These are phyloP conservation scores for Thumatha senex DNA, from an alignment of 2,888 invertebrate species.

Conservation along the genomic window DNA sequence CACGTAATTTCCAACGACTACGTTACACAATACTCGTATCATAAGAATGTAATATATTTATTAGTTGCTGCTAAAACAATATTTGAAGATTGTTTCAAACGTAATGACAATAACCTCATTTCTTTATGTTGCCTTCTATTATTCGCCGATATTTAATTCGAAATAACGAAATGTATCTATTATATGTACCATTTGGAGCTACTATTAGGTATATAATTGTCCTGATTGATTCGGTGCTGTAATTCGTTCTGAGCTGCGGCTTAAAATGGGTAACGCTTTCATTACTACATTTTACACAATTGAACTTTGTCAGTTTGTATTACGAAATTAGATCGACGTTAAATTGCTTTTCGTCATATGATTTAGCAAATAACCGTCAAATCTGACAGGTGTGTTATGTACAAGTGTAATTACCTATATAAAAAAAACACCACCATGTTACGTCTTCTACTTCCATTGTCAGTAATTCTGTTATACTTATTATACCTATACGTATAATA, in stretches of 20 bases:
- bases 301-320: conserved; percentile 68
- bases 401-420: conserved; percentile 32
- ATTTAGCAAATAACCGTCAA: conserved; percentile 56
- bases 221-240: conserved; percentile 36
- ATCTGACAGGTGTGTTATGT: conserved; percentile 53
- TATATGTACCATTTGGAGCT: conserved; percentile 13
- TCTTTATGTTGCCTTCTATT: conserved; percentile 1
- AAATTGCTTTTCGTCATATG: conserved; percentile 77
- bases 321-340: conserved; percentile 70
- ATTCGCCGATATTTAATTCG: conserved; percentile 19
- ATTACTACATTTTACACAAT: conserved; percentile 73
- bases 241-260: conserved; percentile 38
- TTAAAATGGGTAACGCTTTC: conserved; percentile 55
- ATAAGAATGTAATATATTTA: not conserved
- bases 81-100: not conserved
- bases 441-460: conserved; percentile 29
- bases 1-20: not conserved
- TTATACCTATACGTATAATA: conserved; percentile 23
- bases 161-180: conserved; percentile 23
- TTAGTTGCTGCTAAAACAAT: not conserved
- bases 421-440: conserved; percentile 30
- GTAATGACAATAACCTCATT: conserved; percentile 7
- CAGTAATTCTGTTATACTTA: conserved; percentile 31
- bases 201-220: conserved; percentile 27
- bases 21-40: not conserved